Evolutionary conservation across 1,140 invertebrate genomes (phyloP).

Genomic region (Eurosta solidaginis): DNA sequence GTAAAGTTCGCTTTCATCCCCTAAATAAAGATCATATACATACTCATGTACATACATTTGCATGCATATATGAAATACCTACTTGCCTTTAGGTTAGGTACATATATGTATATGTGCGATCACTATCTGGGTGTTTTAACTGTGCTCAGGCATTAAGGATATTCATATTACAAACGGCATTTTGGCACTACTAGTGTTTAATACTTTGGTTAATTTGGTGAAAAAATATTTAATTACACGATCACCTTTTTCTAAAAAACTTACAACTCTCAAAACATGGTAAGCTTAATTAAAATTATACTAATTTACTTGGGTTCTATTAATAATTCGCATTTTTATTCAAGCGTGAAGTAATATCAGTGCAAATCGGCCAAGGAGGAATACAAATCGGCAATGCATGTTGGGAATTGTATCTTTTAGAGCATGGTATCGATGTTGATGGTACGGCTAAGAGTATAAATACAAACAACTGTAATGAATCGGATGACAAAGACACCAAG

Average conservation of each 20-base stretch:
- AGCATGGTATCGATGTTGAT: conserved; percentile 75
- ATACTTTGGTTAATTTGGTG: neutral
- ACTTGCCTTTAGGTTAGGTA: too few species aligned
- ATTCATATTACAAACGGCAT: neutral
- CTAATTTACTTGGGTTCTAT: neutral
- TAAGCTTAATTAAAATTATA: neutral
- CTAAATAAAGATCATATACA: too few species aligned
- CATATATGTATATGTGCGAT: too few species aligned
- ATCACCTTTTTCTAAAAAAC: neutral
- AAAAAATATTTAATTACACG: neutral
- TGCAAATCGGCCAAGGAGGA: conserved; percentile 73
- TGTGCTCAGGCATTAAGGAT: neutral
- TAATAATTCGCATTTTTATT: neutral
- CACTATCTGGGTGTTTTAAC: too few species aligned
- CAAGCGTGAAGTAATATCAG: conserved; percentile 71
- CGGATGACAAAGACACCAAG: too few species aligned
- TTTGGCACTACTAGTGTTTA: neutral
- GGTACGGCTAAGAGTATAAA: conserved; percentile 60
- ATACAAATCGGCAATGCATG: conserved; percentile 78
- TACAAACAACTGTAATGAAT: conserved; percentile 46
- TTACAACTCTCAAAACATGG: neutral
- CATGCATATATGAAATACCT: too few species aligned
- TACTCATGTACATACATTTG: too few species aligned
- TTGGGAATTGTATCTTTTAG: conserved; percentile 77
- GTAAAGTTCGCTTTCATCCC: too few species aligned